Evolutionary conservation across 2,113 vertebrate species (phyloP), one percentile per base, ranked within the genome.

Genomic region (Indicator indicator): DNA sequence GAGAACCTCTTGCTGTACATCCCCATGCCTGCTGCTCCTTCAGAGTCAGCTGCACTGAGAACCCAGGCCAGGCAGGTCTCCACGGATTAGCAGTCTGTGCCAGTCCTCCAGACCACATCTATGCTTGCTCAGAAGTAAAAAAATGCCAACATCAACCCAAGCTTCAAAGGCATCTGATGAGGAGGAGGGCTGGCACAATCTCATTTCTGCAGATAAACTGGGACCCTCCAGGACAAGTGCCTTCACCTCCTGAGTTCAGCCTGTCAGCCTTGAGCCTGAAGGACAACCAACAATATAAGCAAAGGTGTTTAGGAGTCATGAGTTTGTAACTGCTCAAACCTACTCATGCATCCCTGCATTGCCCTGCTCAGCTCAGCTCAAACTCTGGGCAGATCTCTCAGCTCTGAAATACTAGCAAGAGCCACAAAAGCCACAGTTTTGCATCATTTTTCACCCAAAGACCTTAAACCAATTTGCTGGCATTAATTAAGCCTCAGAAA

Each of bases 401-500:
- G 24, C 30, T 86, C 80, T 82, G 72, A 81, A 90, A 55, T 6
- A 56, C 36, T 5, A 63, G 58, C 54, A 64, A 65, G 19, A 88
- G 14, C 19, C 36, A 38, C 38, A 60, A 79, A 21, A 15, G n/a
- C n/a, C 46, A 59, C 30, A 21, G 5, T 76, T 92, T 81, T 70
- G 32, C 55, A 79, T 83, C 55, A 32, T 55, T 63, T 91, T 91
- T 93, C 67, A 85, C 38, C 24, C 40, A 46, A 38, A 69, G 38
- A 69, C 88, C 48, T 90, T 83, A 83, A 91, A 62, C 32, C 30
- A 83, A 80, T 70, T 89, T 88, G 10, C 60, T 89, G 78, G 54
- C 20, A 86, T 86, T 84, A 69, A 89, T 82, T 89, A 89, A 94
- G 40, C 21, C 19, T 89, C 46, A 67, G n/a, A 62, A 73, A 80